A percentile compares a stretch with the other conserved stretches of the same genome.
Evolutionary conservation across 2,888 invertebrate genomes (phyloP).

Genomic region (Drosophila mulleri): DNA sequence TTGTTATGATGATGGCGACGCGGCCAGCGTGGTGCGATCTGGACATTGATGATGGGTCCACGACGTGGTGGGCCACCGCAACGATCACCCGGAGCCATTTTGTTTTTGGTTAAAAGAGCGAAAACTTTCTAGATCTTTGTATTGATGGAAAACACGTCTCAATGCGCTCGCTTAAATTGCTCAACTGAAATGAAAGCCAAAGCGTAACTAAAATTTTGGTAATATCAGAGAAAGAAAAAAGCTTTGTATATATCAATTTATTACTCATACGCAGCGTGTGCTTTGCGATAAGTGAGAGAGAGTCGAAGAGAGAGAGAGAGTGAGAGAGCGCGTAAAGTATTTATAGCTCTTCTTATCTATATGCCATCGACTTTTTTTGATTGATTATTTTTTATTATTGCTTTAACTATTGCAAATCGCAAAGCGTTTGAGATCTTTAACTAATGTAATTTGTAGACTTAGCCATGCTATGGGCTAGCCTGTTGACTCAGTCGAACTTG

Average conservation of each 20-base stretch:
- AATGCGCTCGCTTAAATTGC: conserved; percentile 32
- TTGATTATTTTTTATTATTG: conserved; percentile 1
- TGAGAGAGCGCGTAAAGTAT: background rate
- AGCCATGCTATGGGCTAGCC: background rate
- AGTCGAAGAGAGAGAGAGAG: background rate
- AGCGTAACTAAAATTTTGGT: conserved; percentile 1
- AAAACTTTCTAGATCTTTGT: background rate
- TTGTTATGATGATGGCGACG: conserved; percentile 68
- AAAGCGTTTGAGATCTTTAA: background rate
- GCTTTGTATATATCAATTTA: conserved; percentile 27
- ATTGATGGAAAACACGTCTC: conserved; percentile 38
- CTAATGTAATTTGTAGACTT: background rate
- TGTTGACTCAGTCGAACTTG: conserved; percentile 12
- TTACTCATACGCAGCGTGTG: conserved; percentile 55
- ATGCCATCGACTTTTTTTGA: background rate
- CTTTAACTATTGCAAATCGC: background rate
- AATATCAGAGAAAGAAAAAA: conserved; percentile 19
- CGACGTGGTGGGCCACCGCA: conserved; percentile 71
- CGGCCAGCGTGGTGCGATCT: conserved; percentile 72
- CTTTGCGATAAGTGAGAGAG: conserved; percentile 19
- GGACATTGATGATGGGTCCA: conserved; percentile 76
- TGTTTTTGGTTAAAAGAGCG: background rate
- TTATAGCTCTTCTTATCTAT: conserved; percentile 7
- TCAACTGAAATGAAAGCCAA: conserved; percentile 35
- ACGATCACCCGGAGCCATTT: conserved; percentile 68